Evolutionary conservation across 2,113 vertebrate species (phyloP).

Genomic region (Gavialis gangeticus): DNA sequence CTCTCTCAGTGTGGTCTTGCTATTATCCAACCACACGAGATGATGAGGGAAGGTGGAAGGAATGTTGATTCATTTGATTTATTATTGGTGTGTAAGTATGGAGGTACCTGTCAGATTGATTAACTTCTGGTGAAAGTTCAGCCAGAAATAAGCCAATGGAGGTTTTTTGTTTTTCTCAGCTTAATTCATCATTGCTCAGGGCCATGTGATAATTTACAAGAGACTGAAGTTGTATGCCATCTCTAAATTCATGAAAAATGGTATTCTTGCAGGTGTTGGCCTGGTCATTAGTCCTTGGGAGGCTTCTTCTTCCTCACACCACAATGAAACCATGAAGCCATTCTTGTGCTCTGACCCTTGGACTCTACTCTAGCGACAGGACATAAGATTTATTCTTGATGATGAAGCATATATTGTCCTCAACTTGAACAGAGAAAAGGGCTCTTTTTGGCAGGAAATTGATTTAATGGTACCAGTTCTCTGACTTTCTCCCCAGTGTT

Average conservation of each 20-base stretch:
- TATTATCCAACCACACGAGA: background rate
- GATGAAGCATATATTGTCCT: background rate
- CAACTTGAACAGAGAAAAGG: background rate
- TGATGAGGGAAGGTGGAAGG: background rate
- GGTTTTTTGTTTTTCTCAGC: background rate
- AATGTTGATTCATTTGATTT: conserved; percentile 12
- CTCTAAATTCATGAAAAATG: background rate
- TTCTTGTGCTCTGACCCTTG: fast-evolving
- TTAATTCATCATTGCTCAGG: conserved; percentile 60
- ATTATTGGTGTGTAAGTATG: conserved; percentile 13
- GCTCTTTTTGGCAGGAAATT: background rate
- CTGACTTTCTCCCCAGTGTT: fast-evolving
- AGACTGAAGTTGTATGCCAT: background rate
- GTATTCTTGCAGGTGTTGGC: conserved; percentile 9
- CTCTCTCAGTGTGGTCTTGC: background rate
- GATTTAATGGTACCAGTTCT: background rate
- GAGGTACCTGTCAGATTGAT: conserved; percentile 38
- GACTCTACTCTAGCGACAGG: fast-evolving
- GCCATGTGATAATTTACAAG: conserved; percentile 12
- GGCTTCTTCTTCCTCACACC: fast-evolving
- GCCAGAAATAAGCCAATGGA: background rate
- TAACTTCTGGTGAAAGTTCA: conserved; percentile 46
- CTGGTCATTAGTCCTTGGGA: background rate
- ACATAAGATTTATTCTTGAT: fast-evolving
- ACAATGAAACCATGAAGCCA: fast-evolving